phyloP scores from a whole-genome alignment of 2,888 invertebrate genomes.

The Epinotia demarniana region DNA sequence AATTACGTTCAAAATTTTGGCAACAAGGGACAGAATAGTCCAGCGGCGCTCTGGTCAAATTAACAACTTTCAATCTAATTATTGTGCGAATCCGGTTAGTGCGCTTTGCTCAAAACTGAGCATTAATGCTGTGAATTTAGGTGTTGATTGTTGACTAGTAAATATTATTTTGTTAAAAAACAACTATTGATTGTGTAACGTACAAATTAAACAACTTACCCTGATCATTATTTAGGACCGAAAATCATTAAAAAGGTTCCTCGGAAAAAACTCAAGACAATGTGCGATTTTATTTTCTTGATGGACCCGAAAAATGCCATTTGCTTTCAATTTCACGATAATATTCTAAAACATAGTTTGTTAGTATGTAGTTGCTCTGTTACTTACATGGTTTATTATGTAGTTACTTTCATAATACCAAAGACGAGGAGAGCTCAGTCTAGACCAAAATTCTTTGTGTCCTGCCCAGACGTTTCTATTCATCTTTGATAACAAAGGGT shows the following conservation, averaged over 20 bases:
- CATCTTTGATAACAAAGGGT: conserved; percentile 34
- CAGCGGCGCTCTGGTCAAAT: conserved; percentile 52
- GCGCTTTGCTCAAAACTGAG: conserved; percentile 42
- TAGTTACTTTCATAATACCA: background rate
- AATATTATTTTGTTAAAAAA: background rate
- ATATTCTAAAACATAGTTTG: too few relatives aligned
- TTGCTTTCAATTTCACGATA: too few relatives aligned
- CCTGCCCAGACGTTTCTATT: conserved; percentile 32
- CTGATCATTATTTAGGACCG: too few relatives aligned
- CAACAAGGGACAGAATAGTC: conserved; percentile 50
- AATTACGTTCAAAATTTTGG: conserved; percentile 53
- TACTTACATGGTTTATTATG: background rate
- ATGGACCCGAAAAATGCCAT: too few relatives aligned
- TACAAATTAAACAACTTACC: too few relatives aligned
- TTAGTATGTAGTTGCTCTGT: too few relatives aligned
- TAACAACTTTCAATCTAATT: conserved; percentile 61
- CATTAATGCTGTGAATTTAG: conserved; percentile 17
- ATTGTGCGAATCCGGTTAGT: conserved; percentile 46
- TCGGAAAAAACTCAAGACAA: too few relatives aligned
- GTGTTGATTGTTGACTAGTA: conserved; percentile 12
- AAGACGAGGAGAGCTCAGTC: conserved; percentile 21
- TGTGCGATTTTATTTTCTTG: too few relatives aligned
- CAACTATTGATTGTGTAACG: too few relatives aligned
- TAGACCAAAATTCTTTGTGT: conserved; percentile 38
- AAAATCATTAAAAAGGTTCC: too few relatives aligned